Evolutionary conservation across 1,140 invertebrate genomes (phyloP).

Genomic region (Melipona quadrifasciata): DNA sequence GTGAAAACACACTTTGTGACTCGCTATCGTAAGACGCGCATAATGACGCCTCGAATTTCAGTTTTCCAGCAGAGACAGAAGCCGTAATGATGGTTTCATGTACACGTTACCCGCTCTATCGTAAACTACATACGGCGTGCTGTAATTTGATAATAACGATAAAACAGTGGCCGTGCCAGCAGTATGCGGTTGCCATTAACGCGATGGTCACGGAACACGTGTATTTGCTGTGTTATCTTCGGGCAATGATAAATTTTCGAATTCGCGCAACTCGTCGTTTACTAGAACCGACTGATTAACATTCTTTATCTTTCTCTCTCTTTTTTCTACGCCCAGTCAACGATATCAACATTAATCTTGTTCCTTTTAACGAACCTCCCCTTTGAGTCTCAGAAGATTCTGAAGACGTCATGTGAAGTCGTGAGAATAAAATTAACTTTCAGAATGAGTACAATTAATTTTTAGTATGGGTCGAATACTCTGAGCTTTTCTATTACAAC

Average conservation of each 20-base stretch:
- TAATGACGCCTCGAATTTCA: constrained; percentile 12
- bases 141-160: constrained; percentile 55
- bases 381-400: no score
- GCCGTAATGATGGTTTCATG: constrained; percentile 22
- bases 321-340: not conserved
- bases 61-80: not conserved
- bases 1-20: no score
- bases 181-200: constrained; percentile 8
- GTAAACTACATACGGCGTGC: not conserved
- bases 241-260: constrained; percentile 10
- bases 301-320: not conserved
- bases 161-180: constrained; percentile 29
- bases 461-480: no score
- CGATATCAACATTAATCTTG: not conserved
- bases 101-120: constrained; percentile 15
- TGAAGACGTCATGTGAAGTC: no score
- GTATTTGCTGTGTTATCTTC: constrained; percentile 38
- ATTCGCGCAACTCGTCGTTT: not conserved
- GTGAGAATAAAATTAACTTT: no score
- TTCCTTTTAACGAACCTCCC: no score
- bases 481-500: no score
- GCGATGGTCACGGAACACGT: constrained; percentile 9
- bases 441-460: no score
- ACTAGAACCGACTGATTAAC: not conserved
- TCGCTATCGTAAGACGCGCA: no score